Percentiles rank a stretch among this genome's conserved stretches.
Evolutionary conservation across 92 coral and sea anemone genomes (phyloP).

Genomic region (Epizoanthus illoricatus): DNA sequence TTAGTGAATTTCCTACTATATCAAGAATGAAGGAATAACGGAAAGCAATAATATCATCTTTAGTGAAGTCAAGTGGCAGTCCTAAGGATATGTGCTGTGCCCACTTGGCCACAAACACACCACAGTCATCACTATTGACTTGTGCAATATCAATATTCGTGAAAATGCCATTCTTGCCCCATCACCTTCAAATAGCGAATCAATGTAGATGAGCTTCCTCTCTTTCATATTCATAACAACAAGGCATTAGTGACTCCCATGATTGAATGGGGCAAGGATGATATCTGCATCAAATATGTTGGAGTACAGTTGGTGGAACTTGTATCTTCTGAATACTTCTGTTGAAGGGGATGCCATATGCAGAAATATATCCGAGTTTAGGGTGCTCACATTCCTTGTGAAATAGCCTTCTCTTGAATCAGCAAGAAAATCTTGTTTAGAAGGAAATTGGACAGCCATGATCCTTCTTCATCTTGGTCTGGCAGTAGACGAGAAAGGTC

Average conservation of each 20-base stretch:
- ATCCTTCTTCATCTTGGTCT: slow-evolving; percentile 43
- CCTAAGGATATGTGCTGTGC: too few relatives aligned
- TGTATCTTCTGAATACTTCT: slow-evolving; percentile 28
- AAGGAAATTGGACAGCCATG: slow-evolving; percentile 56
- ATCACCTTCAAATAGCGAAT: slow-evolving; percentile 51
- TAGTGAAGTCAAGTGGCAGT: too few relatives aligned
- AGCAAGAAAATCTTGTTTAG: slow-evolving; percentile 48
- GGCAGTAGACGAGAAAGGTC: slow-evolving; percentile 52
- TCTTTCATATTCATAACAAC: slow-evolving; percentile 40
- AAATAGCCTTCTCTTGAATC: not conserved
- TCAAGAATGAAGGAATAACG: too few relatives aligned
- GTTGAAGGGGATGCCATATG: slow-evolving; percentile 47
- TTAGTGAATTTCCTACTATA: too few relatives aligned
- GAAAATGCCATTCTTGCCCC: slow-evolving; percentile 41
- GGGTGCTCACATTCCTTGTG: slow-evolving; percentile 50
- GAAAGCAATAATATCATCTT: too few relatives aligned
- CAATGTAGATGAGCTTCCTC: slow-evolving; percentile 45
- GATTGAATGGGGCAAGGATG: slow-evolving; percentile 56
- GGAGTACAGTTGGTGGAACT: slow-evolving; percentile 43
- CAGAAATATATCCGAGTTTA: slow-evolving; percentile 52
- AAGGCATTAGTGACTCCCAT: slow-evolving; percentile 51
- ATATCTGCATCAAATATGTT: slow-evolving; percentile 47
- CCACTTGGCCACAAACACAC: too few relatives aligned
- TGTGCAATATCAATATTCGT: too few relatives aligned
- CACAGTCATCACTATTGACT: too few relatives aligned